Evolutionary conservation across 2,888 invertebrate species (phyloP).

Genomic region (Yponomeuta evonymella): DNA sequence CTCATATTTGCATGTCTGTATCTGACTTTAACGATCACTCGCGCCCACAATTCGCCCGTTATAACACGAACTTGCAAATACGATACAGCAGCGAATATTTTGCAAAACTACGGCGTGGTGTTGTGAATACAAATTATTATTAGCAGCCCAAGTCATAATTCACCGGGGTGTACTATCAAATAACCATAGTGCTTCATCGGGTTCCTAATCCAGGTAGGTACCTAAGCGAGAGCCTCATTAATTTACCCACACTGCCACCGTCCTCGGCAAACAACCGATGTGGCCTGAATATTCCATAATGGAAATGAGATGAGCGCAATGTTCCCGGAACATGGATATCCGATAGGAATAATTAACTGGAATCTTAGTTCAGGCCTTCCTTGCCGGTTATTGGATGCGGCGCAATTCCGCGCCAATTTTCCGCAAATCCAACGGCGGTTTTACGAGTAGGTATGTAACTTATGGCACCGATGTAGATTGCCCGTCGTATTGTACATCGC

Average conservation of each 20-base stretch:
- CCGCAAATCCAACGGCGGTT: not conserved
- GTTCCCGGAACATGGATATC: slow-evolving; percentile 6
- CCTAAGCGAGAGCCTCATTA: not conserved
- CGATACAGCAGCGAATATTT: not conserved
- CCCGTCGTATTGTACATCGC: not conserved
- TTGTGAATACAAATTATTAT: not conserved
- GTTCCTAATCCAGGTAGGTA: not conserved
- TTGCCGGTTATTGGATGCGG: not conserved
- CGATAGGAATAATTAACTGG: slow-evolving; percentile 14
- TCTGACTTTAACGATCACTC: not conserved
- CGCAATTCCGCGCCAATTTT: not conserved
- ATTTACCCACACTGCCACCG: slow-evolving; percentile 1
- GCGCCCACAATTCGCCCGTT: not conserved
- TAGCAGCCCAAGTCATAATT: not conserved
- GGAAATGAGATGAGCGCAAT: slow-evolving; percentile 14
- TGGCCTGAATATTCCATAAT: slow-evolving; percentile 16
- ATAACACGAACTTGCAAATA: not conserved
- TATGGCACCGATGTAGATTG: not conserved
- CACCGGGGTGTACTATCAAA: not conserved
- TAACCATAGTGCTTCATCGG: not conserved
- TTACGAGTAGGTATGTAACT: not conserved
- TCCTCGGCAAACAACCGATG: not conserved
- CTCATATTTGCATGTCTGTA: not conserved
- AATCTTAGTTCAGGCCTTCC: not conserved
- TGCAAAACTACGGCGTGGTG: not conserved